A percentile compares a stretch with the other conserved stretches of the same genome.
Conservation (phyloP, 2,113 vertebrate genomes). For the Malurus alboscapulatus region DNA sequence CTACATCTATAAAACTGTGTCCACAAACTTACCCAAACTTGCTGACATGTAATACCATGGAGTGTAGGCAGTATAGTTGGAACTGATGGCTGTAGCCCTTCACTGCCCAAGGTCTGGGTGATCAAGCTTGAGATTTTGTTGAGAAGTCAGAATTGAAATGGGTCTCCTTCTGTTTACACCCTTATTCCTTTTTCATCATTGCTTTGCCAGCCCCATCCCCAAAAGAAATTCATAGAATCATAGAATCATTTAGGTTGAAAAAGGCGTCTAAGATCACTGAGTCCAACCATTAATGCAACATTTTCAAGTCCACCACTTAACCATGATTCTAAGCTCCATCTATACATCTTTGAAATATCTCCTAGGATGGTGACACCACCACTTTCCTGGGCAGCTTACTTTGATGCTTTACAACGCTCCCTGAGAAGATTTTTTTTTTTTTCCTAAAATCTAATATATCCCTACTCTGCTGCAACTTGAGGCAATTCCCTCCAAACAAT, state of each 20-base stretch:
- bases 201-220: not conserved
- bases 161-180: not conserved
- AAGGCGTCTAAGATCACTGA: not conserved
- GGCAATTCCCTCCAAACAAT: not conserved
- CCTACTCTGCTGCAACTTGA: not conserved
- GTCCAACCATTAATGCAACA: not conserved
- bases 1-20: not conserved
- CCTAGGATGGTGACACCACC: not conserved
- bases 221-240: not conserved
- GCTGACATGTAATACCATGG: too few species aligned
- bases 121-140: not conserved
- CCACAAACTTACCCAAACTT: not conserved
- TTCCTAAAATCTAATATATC: not conserved
- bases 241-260: not conserved
- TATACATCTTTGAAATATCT: not conserved
- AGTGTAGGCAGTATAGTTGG: not conserved
- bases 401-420: not conserved
- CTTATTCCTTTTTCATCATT: not conserved
- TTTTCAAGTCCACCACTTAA: not conserved
- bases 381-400: not conserved
- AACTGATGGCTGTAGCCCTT: not conserved
- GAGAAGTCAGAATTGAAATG: not conserved
- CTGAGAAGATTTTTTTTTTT: not conserved
- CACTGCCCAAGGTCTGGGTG: not conserved
- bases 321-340: not conserved